A percentile compares a stretch with the other conserved stretches of the same genome.
Conservation (phyloP, 2,797 vertebrate species). For the Macropodus opercularis region DNA sequence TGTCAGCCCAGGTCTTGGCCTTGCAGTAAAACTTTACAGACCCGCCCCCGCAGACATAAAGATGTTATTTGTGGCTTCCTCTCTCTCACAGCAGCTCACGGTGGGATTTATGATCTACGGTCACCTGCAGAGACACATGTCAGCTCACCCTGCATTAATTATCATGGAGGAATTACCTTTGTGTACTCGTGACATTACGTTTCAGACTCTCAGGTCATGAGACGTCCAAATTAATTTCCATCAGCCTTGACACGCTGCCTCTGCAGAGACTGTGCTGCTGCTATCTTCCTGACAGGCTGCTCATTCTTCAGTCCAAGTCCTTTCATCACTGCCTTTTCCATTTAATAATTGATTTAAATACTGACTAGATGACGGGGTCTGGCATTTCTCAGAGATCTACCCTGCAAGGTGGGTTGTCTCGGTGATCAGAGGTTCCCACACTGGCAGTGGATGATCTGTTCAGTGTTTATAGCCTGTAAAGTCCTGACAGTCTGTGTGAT, state of each 20-base stretch:
- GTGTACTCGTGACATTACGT: constrained; percentile 29
- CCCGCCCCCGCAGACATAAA: background rate
- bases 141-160: constrained; percentile 46
- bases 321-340: constrained; percentile 18
- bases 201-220: constrained; percentile 27
- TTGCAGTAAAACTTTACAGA: too few species aligned
- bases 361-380: constrained; percentile 11
- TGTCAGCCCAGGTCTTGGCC: too few species aligned
- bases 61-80: background rate
- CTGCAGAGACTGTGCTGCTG: constrained; percentile 12
- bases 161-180: constrained; percentile 31
- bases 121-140: constrained; percentile 23
- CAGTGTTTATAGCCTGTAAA: constrained; percentile 28
- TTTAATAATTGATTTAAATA: constrained; percentile 11
- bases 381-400: constrained; percentile 23
- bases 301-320: constrained; percentile 25
- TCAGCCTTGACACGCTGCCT: constrained; percentile 33
- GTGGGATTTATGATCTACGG: constrained; percentile 5
- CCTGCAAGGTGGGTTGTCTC: background rate
- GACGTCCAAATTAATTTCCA: constrained; percentile 48
- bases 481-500: constrained; percentile 21
- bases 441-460: constrained; percentile 42
- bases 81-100: constrained; percentile 5
- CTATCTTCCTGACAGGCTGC: constrained; percentile 21
- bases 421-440: constrained; percentile 23